Base-by-base conservation (phyloP, 2,797 vertebrate genomes). In the Tapera naevia region DNA sequence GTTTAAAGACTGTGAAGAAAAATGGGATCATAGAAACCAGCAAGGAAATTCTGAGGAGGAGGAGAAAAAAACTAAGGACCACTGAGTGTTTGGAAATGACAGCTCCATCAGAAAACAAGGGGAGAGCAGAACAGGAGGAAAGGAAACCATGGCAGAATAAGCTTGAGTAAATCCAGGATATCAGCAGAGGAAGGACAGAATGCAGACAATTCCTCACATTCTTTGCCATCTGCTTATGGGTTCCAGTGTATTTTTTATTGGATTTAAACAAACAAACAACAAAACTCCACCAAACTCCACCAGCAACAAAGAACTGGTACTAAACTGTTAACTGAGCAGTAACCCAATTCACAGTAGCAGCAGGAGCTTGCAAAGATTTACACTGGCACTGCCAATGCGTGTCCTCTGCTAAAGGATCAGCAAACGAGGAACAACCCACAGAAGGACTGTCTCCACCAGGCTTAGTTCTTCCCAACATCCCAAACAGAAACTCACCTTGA, bases 401-500 rank as follows among this genome's bases (percentile, higher is more conserved):
- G 9, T 53, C 28, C 39, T 64, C 66, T 92, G 17, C 56, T 60
- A 54, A 72, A 91, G n/a, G 43, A 62, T 81, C 50, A 85, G 17
- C 57, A 92, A 51, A 41, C 27, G 88, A 48, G n/a, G 30, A 92
- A 69, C 39, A 85, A 69, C 54, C 32, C 64, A 86, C 32, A 65
- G 21, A 39, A 71, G 27, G 50, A 61, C 14, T 41, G 18, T 33
- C 65, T 86, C 60, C 32, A 86, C 60, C 33, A 85, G 62, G 37
- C 25, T 69, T 22, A 90, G 57, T 67, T 81, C 50, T 66, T 89
- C 60, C n/a, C 87, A 93, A 45, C 7, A 41, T 39, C 1, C 2
- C 62, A 57, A 67, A 79, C 13, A 65, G 78, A 80, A 45, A 65
- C 95, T 97, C 97, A 99, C 99, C 99, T 99, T 99, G 98, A 99